Evolutionary conservation across 2,797 vertebrate genomes (phyloP).

Genomic region (Fistularia tabacaria): DNA sequence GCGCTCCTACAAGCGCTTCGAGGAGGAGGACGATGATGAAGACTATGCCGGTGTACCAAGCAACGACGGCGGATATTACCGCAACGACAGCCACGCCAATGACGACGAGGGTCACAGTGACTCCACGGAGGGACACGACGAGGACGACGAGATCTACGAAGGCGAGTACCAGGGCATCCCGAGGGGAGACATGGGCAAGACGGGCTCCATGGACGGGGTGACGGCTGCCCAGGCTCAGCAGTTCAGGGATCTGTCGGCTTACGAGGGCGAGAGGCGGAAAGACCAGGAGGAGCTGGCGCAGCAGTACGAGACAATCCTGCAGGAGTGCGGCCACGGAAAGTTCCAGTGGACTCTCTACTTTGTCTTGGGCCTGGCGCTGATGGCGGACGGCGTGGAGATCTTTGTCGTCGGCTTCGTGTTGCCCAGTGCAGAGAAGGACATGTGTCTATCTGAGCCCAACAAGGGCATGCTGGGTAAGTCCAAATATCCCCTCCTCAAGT

Average conservation of each 20-base stretch:
- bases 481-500: background rate
- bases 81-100: constrained; percentile 78
- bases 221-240: constrained; percentile 66
- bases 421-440: constrained; percentile 95
- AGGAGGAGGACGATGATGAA: constrained; percentile 91
- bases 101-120: constrained; percentile 93
- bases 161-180: constrained; percentile 98
- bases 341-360: constrained; percentile 99
- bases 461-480: constrained; percentile 97
- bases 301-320: constrained; percentile 93
- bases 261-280: constrained; percentile 83
- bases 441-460: constrained; percentile 97
- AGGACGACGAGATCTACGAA: constrained; percentile 97
- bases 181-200: constrained; percentile 82
- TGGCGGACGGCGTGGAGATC: constrained; percentile 95
- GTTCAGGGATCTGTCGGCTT: constrained; percentile 77
- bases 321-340: constrained; percentile 93
- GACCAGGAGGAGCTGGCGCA: constrained; percentile 91
- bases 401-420: constrained; percentile 97
- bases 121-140: constrained; percentile 94
- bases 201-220: constrained; percentile 57
- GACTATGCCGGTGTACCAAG: constrained; percentile 71
- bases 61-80: constrained; percentile 73
- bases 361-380: constrained; percentile 91
- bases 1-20: constrained; percentile 89